Percentiles rank a stretch among this genome's conserved stretches.
Evolutionary conservation across 1,140 invertebrate species (phyloP).

Genomic region (Agrypnia vestita): DNA sequence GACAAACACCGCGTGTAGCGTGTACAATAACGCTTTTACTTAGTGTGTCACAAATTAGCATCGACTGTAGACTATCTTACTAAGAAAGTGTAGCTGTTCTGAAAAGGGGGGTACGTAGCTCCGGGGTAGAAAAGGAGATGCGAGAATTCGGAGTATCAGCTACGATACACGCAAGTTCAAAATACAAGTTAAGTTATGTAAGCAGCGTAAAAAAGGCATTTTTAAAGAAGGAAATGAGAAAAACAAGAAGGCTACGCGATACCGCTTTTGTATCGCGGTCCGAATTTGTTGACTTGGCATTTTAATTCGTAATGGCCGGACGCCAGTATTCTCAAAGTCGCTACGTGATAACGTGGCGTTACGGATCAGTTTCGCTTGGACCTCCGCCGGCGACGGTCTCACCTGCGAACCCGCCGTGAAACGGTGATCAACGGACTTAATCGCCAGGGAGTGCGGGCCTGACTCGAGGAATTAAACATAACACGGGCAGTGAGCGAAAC

Average conservation of each 20-base stretch:
- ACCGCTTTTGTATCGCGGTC: neutral
- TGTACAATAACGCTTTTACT: neutral
- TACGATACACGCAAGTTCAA: neutral
- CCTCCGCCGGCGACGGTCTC: conserved; percentile 22
- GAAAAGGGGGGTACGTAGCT: conserved; percentile 19
- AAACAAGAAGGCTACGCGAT: neutral
- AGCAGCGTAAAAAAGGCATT: neutral
- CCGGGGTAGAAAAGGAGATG: conserved; percentile 28
- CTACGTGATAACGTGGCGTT: conserved; percentile 41
- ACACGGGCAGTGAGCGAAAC: neutral
- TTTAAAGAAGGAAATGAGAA: neutral
- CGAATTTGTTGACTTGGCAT: neutral
- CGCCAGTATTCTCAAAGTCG: conserved; percentile 33
- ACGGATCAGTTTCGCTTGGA: conserved; percentile 45
- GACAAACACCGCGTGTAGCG: neutral
- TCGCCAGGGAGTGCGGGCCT: conserved; percentile 15
- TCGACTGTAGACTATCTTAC: neutral
- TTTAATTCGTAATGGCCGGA: conserved; percentile 19
- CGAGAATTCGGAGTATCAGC: conserved; percentile 33
- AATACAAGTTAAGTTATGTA: neutral
- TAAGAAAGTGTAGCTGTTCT: neutral
- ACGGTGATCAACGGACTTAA: conserved; percentile 36
- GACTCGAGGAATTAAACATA: neutral
- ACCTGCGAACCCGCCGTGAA: conserved; percentile 22
- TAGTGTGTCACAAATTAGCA: neutral